These are phyloP conservation scores for Plumapathes pennacea DNA, from an alignment of 92 coral and sea anemone species.

Conservation along the genomic window DNA sequence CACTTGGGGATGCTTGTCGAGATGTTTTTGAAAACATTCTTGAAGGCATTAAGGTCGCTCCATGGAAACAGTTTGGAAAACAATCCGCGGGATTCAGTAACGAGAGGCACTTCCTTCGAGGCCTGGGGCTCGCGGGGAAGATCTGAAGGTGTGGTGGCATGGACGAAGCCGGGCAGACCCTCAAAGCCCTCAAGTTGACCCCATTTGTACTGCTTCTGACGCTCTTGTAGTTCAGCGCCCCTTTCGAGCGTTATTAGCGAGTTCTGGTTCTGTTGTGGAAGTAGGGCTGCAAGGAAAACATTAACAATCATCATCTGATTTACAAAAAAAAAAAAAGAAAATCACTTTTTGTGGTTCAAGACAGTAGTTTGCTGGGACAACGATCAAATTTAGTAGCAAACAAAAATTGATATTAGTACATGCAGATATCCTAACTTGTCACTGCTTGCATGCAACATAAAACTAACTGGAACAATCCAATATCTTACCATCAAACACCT, in stretches of 20 bases:
- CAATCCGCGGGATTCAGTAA: slow-evolving; percentile 34
- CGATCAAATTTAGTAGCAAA: no score
- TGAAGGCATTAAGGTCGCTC: slow-evolving; percentile 62
- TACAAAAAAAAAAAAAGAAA: no score
- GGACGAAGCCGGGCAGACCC: slow-evolving; percentile 54
- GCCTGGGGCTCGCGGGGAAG: slow-evolving; percentile 70
- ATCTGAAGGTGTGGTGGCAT: slow-evolving; percentile 52
- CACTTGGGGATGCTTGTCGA: slow-evolving; percentile 30
- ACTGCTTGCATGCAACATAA: no score
- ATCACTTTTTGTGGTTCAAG: no score
- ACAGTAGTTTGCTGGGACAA: no score
- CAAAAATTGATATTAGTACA: no score
- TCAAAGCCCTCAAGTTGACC: slow-evolving; percentile 22
- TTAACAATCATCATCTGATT: no score
- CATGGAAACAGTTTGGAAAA: slow-evolving; percentile 54
- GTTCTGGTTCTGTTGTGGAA: slow-evolving; percentile 53
- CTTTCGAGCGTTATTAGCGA: slow-evolving; percentile 32
- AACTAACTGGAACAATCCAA: no score
- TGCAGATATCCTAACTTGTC: no score
- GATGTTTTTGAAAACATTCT: slow-evolving; percentile 28
- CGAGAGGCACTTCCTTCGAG: slow-evolving; percentile 37
- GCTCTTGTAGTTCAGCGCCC: slow-evolving; percentile 43
- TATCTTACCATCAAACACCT: no score
- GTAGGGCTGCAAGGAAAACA: slow-evolving; percentile 9
- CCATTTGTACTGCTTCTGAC: slow-evolving; percentile 59